Evolutionary conservation across 2,888 invertebrate genomes (phyloP), one percentile per base, ranked within the genome.

Genomic region (Lasioglossum lativentre): DNA sequence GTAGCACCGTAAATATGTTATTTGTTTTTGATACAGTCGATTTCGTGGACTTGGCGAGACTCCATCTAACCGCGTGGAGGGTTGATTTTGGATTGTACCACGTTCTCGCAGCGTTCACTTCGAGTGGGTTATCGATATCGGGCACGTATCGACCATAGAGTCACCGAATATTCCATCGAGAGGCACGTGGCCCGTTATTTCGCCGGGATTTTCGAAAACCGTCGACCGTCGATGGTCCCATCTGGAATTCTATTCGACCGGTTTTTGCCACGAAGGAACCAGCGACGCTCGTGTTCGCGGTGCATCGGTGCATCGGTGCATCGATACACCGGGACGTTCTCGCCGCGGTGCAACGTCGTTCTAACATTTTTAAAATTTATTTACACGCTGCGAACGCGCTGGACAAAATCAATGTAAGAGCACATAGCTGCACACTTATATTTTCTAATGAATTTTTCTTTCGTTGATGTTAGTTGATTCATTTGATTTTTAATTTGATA

Each of bases 161-260:
- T 42, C 30, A 66, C 42, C 45, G 75, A 75, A 45, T 75, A 47
- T 47, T 23, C 47, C 47, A 34, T 66, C 76, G 66, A n/a, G 66
- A n/a, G 66, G 45, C 23, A 42, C 76, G 76, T n/a, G 66, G 66
- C 45, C 19, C 42, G 78, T 73, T 73, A 47, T 68, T 66, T 66
- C 78, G 30, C n/a, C 40, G 77, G 16, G 63, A 73, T 72, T 77
- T 40, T 19, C 10, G 10, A 38, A 23, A 68, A 68, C 19, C 34
- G 66, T 68, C 23, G 66, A 19, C 30, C 66, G 19, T 19, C n/a
- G 59, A 27, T 27, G 59, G 23, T 10, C 30, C 68, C 19, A 23
- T 10, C 38, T 19, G 68, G 68, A 34, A 38, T 68, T 38, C 38
- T 38, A 34, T 68, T 68, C 38, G 68, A 19, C 23, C 34, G 12